Conservation (phyloP, 1,140 invertebrate species). For the Caenorhabditis tropicalis region DNA sequence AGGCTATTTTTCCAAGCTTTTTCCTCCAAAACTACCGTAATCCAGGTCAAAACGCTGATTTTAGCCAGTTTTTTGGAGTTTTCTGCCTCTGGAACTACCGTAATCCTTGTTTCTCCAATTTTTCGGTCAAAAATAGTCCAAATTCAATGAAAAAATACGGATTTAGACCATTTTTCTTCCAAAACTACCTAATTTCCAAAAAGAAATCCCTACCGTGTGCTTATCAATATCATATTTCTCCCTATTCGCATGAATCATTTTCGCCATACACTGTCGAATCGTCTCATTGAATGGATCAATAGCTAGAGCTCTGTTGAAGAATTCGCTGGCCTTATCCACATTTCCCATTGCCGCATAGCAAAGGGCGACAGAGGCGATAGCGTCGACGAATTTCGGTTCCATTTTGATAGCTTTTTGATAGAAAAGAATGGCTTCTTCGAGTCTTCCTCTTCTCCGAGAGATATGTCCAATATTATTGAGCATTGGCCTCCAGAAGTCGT, state of each 20-base stretch:
- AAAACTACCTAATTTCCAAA: too few species aligned
- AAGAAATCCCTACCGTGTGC: neutral
- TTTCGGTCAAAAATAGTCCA: too few species aligned
- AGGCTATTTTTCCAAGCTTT: too few species aligned
- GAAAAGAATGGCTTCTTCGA: neutral
- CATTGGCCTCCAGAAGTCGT: constrained; percentile 25
- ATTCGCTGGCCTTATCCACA: neutral
- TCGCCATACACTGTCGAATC: constrained; percentile 11
- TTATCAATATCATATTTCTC: neutral
- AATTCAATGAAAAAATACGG: too few species aligned
- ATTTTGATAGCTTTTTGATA: constrained; percentile 19
- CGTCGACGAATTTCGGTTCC: constrained; percentile 17
- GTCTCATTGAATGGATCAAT: constrained; percentile 27
- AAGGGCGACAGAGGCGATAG: neutral
- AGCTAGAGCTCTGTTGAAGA: constrained; percentile 19
- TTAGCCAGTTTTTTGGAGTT: too few species aligned
- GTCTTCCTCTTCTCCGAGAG: neutral
- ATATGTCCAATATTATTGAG: constrained; percentile 26
- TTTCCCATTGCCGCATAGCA: neutral
- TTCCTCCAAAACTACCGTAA: too few species aligned
- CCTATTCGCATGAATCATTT: neutral
- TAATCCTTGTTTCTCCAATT: too few species aligned
- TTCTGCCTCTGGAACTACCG: too few species aligned
- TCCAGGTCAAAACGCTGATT: too few species aligned
- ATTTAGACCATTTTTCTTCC: too few species aligned